Evolutionary conservation across 2,888 invertebrate species (phyloP), one percentile per base, ranked within the genome.

Genomic region (Choristoneura rosaceana): DNA sequence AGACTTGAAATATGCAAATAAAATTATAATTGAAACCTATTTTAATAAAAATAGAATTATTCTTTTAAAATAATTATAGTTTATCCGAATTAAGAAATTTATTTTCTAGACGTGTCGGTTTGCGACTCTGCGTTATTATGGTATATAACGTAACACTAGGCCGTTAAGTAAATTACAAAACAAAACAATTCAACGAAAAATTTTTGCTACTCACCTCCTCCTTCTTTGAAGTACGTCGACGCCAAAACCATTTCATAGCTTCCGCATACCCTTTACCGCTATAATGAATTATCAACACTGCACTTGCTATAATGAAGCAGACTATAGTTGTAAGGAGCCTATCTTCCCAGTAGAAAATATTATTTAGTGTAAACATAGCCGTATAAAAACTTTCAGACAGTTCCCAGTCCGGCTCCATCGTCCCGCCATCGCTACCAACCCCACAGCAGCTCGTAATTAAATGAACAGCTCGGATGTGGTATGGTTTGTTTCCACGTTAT

Each of bases 231-330:
- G 76, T 75, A 64, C 77, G 71, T 41, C 74, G 73, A 45, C 75
- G 73, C 69, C 74, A 75, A 58, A 77, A 66, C 80, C 77, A 80
- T 68, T 76, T 75, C 80, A 82, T 82, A 64, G 64, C 71, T 60
- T 73, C 71, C 25, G 33, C 63, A 63, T 69, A 74, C 70, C 38
- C 60, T 64, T 47, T 55, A 75, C n/a, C 76, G 12, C 69, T 70
- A 62, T 69, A 76, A 62, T 74, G 70, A 69, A 62, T 66, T 64
- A 63, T 17, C 5, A 73, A 10, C 62, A 47, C 58, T 8, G 62
- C 68, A 73, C 58, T 68, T 3, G 63, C 47, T 59, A 73, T 47
- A 47, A 58, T 58, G 43, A 55, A 69, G 34, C 34, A 2, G 50
- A 59, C 41, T 25, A 64, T 12, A 59, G 55, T 10, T 10, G 50